Base-by-base conservation (phyloP, 2,797 vertebrate species). In the Phrynocephalus vlangalii region DNA sequence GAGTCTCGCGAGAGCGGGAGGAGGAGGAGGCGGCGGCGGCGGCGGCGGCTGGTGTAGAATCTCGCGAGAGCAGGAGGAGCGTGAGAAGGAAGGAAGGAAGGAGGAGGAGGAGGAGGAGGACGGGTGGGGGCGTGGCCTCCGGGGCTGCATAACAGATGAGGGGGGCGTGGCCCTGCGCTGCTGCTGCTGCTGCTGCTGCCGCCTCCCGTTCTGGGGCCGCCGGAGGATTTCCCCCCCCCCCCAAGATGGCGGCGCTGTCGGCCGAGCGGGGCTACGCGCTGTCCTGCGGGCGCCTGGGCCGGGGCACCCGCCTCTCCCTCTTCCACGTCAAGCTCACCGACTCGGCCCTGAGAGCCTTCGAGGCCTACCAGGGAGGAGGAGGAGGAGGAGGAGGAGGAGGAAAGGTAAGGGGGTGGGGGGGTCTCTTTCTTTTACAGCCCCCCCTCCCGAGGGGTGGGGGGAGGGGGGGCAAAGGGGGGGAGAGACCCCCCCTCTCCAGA, bases 191-290 rank as follows among this genome's bases (percentile, higher is more conserved):
- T 16, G 26, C 13, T 3, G 3, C 24, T 11, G 28, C 44, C 3
- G 26, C 67, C 8, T 10, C 81, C 63, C 30, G 72, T 56, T 20
- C 60, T 63, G 60, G 11, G 60, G 60, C 60, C 18, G 60, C 60
- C 60, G 1, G 60, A 63, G 60, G 97, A 97, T 97, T 97, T 4
- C 38, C 38, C 38, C 38, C 38, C 38, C 38, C 38, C 3, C 97
- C 97, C 97, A 99, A 99, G 98, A 99, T 99, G 99, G 98, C 98
- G 96, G 98, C 98, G 96, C 97, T 99, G 98, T 98, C 98, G 98
- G 98, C 98, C 97, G 98, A 98, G 97, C 97, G 97, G 97, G 97
- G 98, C 96, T 99, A 99, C 96, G 98, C 98, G 96, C 97, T 99
- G 98, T 99, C 98, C 96, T 99, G 98, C 97, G 98, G 98, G 94